Evolutionary conservation across 1,140 invertebrate species (phyloP).

Genomic region (Sycophaga agraensis): DNA sequence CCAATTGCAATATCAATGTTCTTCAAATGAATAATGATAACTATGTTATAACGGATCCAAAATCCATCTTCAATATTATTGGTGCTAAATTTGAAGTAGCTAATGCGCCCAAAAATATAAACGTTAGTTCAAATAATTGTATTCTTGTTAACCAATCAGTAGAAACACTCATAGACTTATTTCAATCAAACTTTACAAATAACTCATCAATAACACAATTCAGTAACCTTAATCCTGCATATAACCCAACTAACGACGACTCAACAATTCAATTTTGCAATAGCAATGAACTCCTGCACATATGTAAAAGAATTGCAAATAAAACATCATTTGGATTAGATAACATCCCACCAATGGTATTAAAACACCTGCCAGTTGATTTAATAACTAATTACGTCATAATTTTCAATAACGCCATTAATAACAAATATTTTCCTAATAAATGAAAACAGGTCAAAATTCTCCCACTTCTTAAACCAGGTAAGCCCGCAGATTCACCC

Average conservation of each 20-base stretch:
- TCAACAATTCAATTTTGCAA: background rate
- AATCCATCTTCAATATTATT: background rate
- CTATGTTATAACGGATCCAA: background rate
- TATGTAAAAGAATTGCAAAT: background rate
- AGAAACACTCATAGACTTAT: background rate
- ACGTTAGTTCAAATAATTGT: background rate
- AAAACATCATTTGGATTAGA: slow-evolving; percentile 7
- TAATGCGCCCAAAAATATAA: background rate
- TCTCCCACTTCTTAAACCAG: slow-evolving; percentile 1
- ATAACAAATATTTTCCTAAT: background rate
- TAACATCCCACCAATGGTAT: slow-evolving; percentile 5
- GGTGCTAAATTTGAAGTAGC: slow-evolving; percentile 1
- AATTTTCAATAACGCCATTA: background rate
- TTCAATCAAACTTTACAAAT: too few species aligned
- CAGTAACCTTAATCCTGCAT: background rate
- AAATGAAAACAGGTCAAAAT: background rate
- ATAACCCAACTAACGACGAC: background rate
- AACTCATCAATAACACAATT: background rate
- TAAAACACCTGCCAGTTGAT: background rate
- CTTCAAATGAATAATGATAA: background rate
- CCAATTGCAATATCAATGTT: background rate
- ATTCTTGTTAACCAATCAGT: background rate
- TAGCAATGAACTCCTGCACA: background rate
- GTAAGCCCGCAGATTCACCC: background rate
- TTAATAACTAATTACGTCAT: background rate